These are phyloP conservation scores for Xiphias gladius DNA, from an alignment of 2,113 vertebrate genomes.

Conservation along the genomic window DNA sequence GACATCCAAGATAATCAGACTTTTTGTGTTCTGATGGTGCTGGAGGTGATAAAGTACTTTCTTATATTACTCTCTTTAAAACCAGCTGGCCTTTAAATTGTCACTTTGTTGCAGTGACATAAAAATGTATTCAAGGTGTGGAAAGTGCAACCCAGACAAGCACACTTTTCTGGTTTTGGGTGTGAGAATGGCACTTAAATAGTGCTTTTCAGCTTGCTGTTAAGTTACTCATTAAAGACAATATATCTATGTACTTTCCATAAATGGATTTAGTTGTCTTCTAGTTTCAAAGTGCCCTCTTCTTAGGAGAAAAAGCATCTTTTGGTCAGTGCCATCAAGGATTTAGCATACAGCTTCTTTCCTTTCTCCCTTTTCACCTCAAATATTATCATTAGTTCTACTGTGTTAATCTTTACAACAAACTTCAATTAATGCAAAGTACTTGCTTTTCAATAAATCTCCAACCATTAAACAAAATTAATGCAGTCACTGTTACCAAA, in stretches of 20 bases:
- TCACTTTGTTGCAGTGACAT: slow-evolving; percentile 3
- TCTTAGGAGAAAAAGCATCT: not conserved
- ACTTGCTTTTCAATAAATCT: slow-evolving; percentile 53
- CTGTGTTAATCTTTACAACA: slow-evolving; percentile 12
- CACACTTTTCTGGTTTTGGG: not conserved
- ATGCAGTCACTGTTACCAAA: slow-evolving; percentile 36
- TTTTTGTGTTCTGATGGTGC: no score
- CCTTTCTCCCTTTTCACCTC: slow-evolving; percentile 34
- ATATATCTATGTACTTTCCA: not conserved
- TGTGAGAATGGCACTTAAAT: not conserved
- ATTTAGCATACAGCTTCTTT: not conserved
- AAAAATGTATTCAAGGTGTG: not conserved
- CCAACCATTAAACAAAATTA: slow-evolving; percentile 53
- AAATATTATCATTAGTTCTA: slow-evolving; percentile 18
- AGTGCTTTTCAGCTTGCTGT: not conserved
- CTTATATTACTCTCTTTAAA: not conserved
- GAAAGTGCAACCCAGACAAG: not conserved
- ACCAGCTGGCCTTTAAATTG: not conserved
- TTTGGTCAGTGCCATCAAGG: not conserved
- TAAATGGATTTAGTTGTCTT: not conserved
- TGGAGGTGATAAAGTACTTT: not conserved
- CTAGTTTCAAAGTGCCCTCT: not conserved
- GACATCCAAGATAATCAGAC: not conserved
- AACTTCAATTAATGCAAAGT: slow-evolving; percentile 30
- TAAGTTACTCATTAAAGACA: not conserved